These are phyloP conservation scores for Alosa alosa DNA, from an alignment of 2,113 vertebrate genomes.

Conservation along the genomic window DNA sequence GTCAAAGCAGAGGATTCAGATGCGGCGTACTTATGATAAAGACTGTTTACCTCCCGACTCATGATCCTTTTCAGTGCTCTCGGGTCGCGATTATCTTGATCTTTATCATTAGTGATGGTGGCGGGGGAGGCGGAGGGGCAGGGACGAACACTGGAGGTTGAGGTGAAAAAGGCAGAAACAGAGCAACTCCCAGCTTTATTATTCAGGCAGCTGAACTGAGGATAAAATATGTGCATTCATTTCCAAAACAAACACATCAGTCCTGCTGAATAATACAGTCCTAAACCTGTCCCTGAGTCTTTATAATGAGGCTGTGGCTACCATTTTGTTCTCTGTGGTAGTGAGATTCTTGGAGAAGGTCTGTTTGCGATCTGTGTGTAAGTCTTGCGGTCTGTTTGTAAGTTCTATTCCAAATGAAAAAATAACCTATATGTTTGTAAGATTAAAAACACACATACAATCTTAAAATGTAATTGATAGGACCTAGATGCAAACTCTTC, in stretches of 20 bases:
- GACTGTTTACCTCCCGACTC: not conserved
- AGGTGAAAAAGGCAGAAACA: not conserved
- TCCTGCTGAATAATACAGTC: not conserved
- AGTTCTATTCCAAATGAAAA: not conserved
- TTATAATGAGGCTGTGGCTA: constrained; percentile 1
- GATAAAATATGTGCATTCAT: constrained; percentile 20
- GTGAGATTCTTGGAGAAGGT: not conserved
- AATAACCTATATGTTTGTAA: not conserved
- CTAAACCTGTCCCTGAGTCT: constrained; percentile 6
- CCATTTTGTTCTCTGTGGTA: constrained; percentile 9
- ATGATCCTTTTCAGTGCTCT: not conserved
- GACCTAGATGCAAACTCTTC: too few species aligned
- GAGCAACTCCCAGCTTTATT: not conserved
- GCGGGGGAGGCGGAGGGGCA: not conserved
- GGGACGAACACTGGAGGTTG: not conserved
- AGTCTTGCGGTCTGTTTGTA: too few species aligned
- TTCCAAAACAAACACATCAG: constrained; percentile 18
- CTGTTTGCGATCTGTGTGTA: not conserved
- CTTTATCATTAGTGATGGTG: constrained; percentile 16
- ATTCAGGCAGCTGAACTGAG: not conserved
- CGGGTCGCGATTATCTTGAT: not conserved
- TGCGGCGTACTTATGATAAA: not conserved
- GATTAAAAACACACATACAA: not conserved
- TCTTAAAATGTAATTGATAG: not conserved
- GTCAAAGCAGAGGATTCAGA: not conserved